A percentile compares a stretch with the other conserved stretches of the same genome.
Evolutionary conservation across 2,113 vertebrate species (phyloP).

Genomic region (Oplegnathus fasciatus): DNA sequence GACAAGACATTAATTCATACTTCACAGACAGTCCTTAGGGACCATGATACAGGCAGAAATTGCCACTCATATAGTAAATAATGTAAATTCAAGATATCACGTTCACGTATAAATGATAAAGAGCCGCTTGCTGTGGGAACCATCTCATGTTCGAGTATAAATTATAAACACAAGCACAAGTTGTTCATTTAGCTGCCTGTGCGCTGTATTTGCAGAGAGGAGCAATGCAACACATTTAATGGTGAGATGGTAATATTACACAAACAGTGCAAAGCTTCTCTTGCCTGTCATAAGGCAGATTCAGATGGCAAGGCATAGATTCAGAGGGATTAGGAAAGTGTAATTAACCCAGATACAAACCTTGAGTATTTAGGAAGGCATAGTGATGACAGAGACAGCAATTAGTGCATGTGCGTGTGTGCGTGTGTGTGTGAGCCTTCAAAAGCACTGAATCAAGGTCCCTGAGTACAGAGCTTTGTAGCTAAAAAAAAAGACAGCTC

Average conservation of each 20-base stretch:
- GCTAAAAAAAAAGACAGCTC: slow-evolving; percentile 53
- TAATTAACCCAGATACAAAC: slow-evolving; percentile 72
- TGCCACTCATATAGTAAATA: slow-evolving; percentile 2
- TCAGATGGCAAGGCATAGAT: slow-evolving; percentile 10
- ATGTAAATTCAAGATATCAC: not conserved
- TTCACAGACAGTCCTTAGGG: not conserved
- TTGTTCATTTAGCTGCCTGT: not conserved
- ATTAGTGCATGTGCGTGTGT: slow-evolving; percentile 41
- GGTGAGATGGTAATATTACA: slow-evolving; percentile 15
- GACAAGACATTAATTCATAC: not conserved
- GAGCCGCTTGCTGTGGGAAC: slow-evolving; percentile 6
- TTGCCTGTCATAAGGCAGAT: slow-evolving; percentile 26
- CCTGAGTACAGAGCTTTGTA: slow-evolving; percentile 48
- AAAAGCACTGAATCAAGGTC: slow-evolving; percentile 53
- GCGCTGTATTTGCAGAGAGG: not conserved
- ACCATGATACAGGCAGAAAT: not conserved
- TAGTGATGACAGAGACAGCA: slow-evolving; percentile 63
- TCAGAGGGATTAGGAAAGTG: slow-evolving; percentile 50
- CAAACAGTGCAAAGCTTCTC: slow-evolving; percentile 33
- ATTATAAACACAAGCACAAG: not conserved
- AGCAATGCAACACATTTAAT: not conserved
- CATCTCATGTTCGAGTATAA: not conserved
- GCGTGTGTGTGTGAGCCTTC: slow-evolving; percentile 41
- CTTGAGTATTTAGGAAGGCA: slow-evolving; percentile 63
- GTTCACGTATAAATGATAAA: not conserved